phyloP scores from a whole-genome alignment of 2,888 invertebrate genomes.

The Ametastegia equiseti region DNA sequence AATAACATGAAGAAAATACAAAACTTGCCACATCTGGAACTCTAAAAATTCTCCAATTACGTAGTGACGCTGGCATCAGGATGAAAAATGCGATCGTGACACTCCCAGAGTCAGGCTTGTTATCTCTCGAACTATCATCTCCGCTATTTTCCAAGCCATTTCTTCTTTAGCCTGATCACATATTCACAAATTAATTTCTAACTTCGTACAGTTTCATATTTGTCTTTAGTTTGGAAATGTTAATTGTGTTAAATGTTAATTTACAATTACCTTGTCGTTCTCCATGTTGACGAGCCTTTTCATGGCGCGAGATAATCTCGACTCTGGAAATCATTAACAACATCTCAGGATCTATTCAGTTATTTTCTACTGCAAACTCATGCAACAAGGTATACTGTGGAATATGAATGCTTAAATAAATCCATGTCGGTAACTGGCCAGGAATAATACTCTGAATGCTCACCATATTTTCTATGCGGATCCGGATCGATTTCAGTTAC shows the following conservation, averaged over 20 bases:
- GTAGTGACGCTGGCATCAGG: slow-evolving; percentile 61
- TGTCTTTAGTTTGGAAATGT: not conserved
- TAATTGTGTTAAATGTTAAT: not conserved
- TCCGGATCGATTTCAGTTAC: slow-evolving; percentile 93
- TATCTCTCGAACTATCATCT: slow-evolving; percentile 97
- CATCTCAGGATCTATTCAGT: slow-evolving; percentile 16
- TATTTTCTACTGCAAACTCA: not conserved
- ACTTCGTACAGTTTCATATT: not conserved
- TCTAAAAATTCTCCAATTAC: not conserved
- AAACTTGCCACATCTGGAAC: not conserved
- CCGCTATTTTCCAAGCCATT: slow-evolving; percentile 97
- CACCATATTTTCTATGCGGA: slow-evolving; percentile 79
- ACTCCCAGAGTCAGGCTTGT: slow-evolving; percentile 88
- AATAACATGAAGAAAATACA: not conserved
- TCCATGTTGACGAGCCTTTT: slow-evolving; percentile 89
- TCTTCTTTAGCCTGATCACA: slow-evolving; percentile 87
- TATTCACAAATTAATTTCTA: not conserved
- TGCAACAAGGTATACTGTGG: not conserved
- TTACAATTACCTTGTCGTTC: slow-evolving; percentile 83
- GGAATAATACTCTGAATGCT: slow-evolving; percentile 49
- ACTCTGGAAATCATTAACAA: slow-evolving; percentile 68
- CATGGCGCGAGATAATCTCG: slow-evolving; percentile 81
- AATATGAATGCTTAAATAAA: not conserved
- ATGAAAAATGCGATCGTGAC: slow-evolving; percentile 62
- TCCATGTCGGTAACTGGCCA: not conserved